These are phyloP conservation scores for Cryptomyrus ogoouensis DNA, from an alignment of 2,113 vertebrate genomes.

Conservation along the genomic window DNA sequence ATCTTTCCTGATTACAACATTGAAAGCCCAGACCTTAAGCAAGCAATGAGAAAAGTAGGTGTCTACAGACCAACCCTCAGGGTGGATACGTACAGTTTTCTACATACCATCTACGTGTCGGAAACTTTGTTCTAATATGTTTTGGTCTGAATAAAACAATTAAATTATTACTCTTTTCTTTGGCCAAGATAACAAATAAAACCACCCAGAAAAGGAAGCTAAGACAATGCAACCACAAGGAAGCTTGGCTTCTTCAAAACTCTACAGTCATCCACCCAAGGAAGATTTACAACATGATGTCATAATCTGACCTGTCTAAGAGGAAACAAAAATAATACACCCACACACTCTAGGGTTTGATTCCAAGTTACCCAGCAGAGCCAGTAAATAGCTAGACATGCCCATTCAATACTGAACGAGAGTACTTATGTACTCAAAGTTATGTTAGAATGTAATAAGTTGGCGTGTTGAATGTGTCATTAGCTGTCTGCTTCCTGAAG, in stretches of 20 bases:
- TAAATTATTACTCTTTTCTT: slow-evolving; percentile 9
- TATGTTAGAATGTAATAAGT: neutral
- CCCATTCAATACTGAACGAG: neutral
- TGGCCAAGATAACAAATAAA: slow-evolving; percentile 28
- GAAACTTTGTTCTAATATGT: neutral
- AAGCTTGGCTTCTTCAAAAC: slow-evolving; percentile 26
- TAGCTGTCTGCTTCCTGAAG: neutral
- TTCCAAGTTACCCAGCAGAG: slow-evolving; percentile 22
- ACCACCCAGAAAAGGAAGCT: slow-evolving; percentile 17
- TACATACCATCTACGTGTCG: neutral
- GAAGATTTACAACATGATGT: slow-evolving; percentile 47
- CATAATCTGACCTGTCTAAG: slow-evolving; percentile 33
- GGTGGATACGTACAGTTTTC: neutral
- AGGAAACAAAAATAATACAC: slow-evolving; percentile 21
- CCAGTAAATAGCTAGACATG: neutral
- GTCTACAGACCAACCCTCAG: neutral
- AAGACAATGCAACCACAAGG: slow-evolving; percentile 21
- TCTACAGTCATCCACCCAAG: slow-evolving; percentile 35
- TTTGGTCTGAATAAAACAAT: slow-evolving; percentile 15
- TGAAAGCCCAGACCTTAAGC: neutral
- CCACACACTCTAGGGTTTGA: slow-evolving; percentile 22
- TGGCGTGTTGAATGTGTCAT: neutral
- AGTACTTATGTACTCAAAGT: neutral
- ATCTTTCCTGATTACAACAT: neutral
- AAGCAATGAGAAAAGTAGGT: neutral